Base-by-base conservation (phyloP, 1,140 invertebrate species). In the Lepidostoma basale region DNA sequence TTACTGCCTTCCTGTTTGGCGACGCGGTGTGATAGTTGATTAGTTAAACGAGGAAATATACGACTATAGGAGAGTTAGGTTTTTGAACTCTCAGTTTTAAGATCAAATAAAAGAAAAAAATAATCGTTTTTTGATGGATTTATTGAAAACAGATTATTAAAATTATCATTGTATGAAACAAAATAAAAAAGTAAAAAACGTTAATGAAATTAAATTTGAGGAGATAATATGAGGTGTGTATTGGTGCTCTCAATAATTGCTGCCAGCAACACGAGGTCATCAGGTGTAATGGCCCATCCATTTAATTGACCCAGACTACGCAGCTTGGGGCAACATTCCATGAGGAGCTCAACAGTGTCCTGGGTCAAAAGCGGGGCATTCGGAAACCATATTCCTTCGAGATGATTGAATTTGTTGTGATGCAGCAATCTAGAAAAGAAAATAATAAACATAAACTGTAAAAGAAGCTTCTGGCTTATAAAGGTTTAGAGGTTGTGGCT, bases 331-430 rank as follows among this genome's bases (percentile, higher is more conserved):
- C 87, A 89, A 47, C 79, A 80, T 49, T 87, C 86, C 84, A 88
- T 87, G 9, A 87, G 73, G 3, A 88, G 74, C 77, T 88, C 85
- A 28, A 89, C 86, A 0, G 86, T 84, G 59, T 83, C 82, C 1
- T 78, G 70, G 0, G 87, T 87, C 12, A 89, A 76, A 33, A 83
- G 81, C 6, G 85, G 84, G 0, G 88, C 88, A 66, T 84, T 81
- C 8, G 86, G 86, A 66, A 89, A 87, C 86, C 87, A 88, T 59
- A 89, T 77, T 30, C 86, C 85, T 78, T 88, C 87, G 39, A 89
- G 75, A 36, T 84, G 74, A 5, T 84, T 79, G 59, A 86, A 86
- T 52, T 84, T 81, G 56, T 85, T 82, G 16, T 84, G 79, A 20
- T 82, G 81, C 59, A 87, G 75, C 76, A 87, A 83, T 73, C 85